Evolutionary conservation across 1,140 invertebrate species (phyloP).

Genomic region (Pseudomyrmex pallidus): DNA sequence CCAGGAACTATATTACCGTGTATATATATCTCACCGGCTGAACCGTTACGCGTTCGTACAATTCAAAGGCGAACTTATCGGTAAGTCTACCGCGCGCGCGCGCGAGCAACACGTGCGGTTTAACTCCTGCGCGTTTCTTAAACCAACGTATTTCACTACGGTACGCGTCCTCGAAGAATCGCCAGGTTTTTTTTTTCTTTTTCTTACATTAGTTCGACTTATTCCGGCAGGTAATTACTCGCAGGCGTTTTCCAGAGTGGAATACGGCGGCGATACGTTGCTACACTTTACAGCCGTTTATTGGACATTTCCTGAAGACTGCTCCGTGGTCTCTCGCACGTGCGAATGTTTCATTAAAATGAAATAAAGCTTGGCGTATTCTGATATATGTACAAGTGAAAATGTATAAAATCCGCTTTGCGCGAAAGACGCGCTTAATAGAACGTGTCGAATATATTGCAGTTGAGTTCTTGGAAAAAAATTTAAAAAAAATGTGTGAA

Average conservation of each 20-base stretch:
- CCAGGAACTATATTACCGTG: constrained; percentile 21
- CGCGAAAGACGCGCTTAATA: not conserved
- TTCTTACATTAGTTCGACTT: not conserved
- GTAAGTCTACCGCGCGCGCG: constrained; percentile 31
- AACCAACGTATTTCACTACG: not conserved
- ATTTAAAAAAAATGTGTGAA: no score
- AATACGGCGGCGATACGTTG: not conserved
- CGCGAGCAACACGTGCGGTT: constrained; percentile 25
- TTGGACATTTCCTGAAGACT: not conserved
- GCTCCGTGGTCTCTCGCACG: not conserved
- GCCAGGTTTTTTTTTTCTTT: not conserved
- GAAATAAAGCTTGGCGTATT: not conserved
- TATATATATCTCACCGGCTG: constrained; percentile 44
- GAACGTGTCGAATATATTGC: not conserved
- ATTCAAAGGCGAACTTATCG: constrained; percentile 57
- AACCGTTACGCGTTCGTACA: constrained; percentile 64
- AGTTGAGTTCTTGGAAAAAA: no score
- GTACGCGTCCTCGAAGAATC: not conserved
- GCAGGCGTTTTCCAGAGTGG: not conserved
- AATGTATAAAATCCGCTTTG: not conserved
- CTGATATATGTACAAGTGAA: not conserved
- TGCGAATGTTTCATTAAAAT: not conserved
- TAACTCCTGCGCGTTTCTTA: constrained; percentile 13
- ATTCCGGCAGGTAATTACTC: constrained; percentile 5
- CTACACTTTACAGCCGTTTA: not conserved